Percentiles rank a stretch among this genome's conserved stretches.
Evolutionary conservation across 1,140 invertebrate genomes (phyloP).

Genomic region (Dreissena rostriformis): DNA sequence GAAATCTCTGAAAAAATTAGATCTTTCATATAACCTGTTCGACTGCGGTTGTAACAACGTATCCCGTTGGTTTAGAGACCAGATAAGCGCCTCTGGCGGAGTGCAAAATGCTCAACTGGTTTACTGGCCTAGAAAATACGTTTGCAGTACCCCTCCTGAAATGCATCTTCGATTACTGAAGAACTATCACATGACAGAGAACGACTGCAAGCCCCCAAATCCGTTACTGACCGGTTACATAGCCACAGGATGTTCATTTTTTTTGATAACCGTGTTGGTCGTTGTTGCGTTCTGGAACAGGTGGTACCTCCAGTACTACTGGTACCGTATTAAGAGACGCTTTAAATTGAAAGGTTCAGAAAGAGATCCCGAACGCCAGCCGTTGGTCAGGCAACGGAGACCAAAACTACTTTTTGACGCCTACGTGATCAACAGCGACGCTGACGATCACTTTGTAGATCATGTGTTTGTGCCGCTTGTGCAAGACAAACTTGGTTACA

Average conservation of each 20-base stretch:
- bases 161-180: background rate
- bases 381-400: background rate
- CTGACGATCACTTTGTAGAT: conserved; percentile 22
- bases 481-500: conserved; percentile 15
- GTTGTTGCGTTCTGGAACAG: conserved; percentile 14
- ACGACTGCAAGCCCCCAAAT: background rate
- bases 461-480: conserved; percentile 10
- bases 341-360: background rate
- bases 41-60: background rate
- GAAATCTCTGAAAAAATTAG: background rate
- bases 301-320: conserved; percentile 37
- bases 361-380: conserved; percentile 12
- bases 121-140: conserved; percentile 14
- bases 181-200: background rate
- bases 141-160: background rate
- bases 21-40: background rate
- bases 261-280: background rate
- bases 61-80: background rate
- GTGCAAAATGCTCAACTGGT: conserved; percentile 5
- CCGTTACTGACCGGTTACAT: conserved; percentile 1
- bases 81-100: background rate
- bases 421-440: conserved; percentile 20
- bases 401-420: conserved; percentile 10
- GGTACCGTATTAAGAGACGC: background rate
- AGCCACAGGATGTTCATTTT: background rate